Conservation (phyloP, 2,113 vertebrate genomes). For the Rostratula benghalensis region DNA sequence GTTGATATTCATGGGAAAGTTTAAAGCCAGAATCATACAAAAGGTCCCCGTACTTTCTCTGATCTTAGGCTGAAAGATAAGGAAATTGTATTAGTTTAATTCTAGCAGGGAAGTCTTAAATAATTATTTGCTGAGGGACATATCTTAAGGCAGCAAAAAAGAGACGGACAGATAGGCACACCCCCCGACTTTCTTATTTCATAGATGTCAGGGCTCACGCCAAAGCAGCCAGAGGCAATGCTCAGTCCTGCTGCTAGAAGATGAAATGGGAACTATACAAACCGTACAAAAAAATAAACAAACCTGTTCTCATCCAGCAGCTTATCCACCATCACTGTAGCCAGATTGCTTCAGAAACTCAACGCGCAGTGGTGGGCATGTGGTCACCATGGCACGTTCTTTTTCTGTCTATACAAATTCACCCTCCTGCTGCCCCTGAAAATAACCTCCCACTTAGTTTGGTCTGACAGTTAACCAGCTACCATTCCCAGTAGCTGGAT, state of each 20-base stretch:
- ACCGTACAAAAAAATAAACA: too few relatives aligned
- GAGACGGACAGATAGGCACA: background rate
- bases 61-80: background rate
- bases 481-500: background rate
- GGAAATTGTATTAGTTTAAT: background rate
- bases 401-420: background rate
- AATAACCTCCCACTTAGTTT: background rate
- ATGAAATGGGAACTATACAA: background rate
- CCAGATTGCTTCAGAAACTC: background rate
- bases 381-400: background rate
- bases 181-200: background rate
- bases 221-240: background rate
- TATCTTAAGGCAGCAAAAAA: background rate
- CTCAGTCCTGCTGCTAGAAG: background rate
- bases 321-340: background rate
- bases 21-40: background rate
- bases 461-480: background rate
- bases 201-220: accelerated
- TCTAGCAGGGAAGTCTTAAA: background rate
- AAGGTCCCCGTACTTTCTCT: background rate
- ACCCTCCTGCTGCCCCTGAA: background rate
- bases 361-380: background rate
- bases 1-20: background rate
- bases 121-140: background rate
- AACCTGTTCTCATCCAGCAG: background rate